Evolutionary conservation across 2,888 invertebrate species (phyloP).

Genomic region (Schizotus pectinicornis): DNA sequence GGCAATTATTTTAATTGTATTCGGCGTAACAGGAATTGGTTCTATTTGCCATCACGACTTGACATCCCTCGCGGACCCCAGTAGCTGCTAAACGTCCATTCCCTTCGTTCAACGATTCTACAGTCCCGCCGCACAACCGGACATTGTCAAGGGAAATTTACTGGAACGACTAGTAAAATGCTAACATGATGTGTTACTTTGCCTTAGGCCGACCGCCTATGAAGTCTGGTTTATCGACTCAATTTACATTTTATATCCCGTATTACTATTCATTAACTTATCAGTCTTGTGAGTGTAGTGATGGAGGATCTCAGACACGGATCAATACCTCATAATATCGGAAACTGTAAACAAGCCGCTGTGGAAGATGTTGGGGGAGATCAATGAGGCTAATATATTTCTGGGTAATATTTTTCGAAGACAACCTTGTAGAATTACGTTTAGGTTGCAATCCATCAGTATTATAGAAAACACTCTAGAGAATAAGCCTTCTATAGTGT

Average conservation of each 20-base stretch:
- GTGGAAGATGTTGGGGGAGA: constrained; percentile 8
- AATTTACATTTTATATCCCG: background rate
- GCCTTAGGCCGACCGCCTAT: background rate
- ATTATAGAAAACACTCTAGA: constrained; percentile 30
- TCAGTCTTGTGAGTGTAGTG: background rate
- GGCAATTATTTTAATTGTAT: constrained; percentile 23
- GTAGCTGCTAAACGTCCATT: constrained; percentile 16
- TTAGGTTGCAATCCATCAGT: constrained; percentile 26
- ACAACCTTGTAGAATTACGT: constrained; percentile 27
- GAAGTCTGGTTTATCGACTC: background rate
- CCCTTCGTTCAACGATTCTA: constrained; percentile 26
- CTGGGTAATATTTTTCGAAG: constrained; percentile 22
- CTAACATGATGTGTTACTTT: constrained; percentile 28
- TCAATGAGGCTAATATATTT: constrained; percentile 18
- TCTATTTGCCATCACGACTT: constrained; percentile 21
- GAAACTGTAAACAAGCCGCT: background rate
- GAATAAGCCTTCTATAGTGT: constrained; percentile 18
- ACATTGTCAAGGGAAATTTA: constrained; percentile 37
- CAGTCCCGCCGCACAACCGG: constrained; percentile 26
- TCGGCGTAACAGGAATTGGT: constrained; percentile 21
- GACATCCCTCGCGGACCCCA: constrained; percentile 19
- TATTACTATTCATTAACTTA: background rate
- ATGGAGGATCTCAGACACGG: background rate
- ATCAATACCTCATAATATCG: background rate
- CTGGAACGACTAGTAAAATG: constrained; percentile 33